These are phyloP conservation scores for Rhipidura dahli DNA, from an alignment of 2,113 vertebrate species.

Conservation along the genomic window DNA sequence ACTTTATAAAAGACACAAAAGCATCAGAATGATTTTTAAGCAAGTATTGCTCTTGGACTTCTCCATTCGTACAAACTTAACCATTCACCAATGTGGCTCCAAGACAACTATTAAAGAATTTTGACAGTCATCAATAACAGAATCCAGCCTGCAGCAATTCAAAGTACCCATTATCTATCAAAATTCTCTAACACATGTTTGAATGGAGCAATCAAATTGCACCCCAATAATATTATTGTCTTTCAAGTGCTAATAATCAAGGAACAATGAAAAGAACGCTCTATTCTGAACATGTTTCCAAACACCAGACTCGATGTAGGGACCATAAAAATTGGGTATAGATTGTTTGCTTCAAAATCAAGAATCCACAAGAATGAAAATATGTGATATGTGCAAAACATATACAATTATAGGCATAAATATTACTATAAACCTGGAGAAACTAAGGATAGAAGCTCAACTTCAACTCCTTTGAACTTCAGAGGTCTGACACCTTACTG, in stretches of 20 bases:
- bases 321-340: not conserved
- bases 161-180: not conserved
- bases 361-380: not conserved
- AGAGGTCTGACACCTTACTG: not conserved
- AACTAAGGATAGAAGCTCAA: not conserved
- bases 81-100: not conserved
- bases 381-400: fast-evolving
- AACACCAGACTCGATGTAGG: not conserved
- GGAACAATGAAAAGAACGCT: not conserved
- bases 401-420: not conserved
- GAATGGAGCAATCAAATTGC: slow-evolving; percentile 12
- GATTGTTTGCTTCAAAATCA: not conserved
- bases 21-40: not conserved
- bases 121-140: not conserved
- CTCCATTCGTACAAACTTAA: not conserved
- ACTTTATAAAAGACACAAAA: slow-evolving; percentile 17
- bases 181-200: slow-evolving; percentile 1
- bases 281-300: not conserved
- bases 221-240: slow-evolving; percentile 21
- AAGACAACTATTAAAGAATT: not conserved
- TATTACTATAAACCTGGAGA: not conserved
- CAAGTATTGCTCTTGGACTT: not conserved
- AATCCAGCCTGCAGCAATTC: not conserved
- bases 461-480: not conserved
- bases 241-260: slow-evolving; percentile 45